A percentile compares a stretch with the other conserved stretches of the same genome.
Conservation (phyloP, 1,140 invertebrate species). For the Diabrotica undecimpunctata region DNA sequence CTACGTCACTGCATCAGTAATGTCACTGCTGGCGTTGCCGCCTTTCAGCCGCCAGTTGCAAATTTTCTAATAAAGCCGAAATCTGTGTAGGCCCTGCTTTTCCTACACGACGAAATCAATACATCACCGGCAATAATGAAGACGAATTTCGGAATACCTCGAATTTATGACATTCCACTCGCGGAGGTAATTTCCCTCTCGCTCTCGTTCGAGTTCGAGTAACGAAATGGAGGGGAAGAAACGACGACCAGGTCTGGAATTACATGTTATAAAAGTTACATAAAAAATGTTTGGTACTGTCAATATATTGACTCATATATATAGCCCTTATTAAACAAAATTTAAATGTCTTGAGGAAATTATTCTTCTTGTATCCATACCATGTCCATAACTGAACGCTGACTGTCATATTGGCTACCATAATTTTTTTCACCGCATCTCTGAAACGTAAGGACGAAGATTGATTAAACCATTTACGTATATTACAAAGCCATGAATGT, state of each 20-base stretch:
- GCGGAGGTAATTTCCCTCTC: not conserved
- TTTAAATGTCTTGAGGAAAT: too few relatives aligned
- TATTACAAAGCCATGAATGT: too few relatives aligned
- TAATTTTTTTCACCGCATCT: too few relatives aligned
- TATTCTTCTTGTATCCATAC: too few relatives aligned
- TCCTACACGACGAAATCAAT: constrained; percentile 21
- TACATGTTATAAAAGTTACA: not conserved
- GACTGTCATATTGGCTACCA: too few relatives aligned
- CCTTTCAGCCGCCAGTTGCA: constrained; percentile 16
- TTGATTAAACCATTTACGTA: too few relatives aligned
- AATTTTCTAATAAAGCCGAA: constrained; percentile 28
- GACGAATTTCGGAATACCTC: constrained; percentile 32
- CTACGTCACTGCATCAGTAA: not conserved
- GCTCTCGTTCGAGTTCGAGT: not conserved
- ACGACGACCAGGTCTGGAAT: not conserved
- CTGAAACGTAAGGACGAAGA: too few relatives aligned
- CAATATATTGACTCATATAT: too few relatives aligned
- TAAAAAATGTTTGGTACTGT: too few relatives aligned
- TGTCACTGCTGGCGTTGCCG: not conserved
- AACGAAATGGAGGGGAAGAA: not conserved
- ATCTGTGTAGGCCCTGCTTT: constrained; percentile 23
- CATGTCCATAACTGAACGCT: too few relatives aligned
- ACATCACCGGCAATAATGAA: constrained; percentile 30
- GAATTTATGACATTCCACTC: constrained; percentile 34
- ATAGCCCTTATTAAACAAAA: too few relatives aligned